phyloP scores from a whole-genome alignment of 2,888 invertebrate genomes.

The Calephelis perditalis region DNA sequence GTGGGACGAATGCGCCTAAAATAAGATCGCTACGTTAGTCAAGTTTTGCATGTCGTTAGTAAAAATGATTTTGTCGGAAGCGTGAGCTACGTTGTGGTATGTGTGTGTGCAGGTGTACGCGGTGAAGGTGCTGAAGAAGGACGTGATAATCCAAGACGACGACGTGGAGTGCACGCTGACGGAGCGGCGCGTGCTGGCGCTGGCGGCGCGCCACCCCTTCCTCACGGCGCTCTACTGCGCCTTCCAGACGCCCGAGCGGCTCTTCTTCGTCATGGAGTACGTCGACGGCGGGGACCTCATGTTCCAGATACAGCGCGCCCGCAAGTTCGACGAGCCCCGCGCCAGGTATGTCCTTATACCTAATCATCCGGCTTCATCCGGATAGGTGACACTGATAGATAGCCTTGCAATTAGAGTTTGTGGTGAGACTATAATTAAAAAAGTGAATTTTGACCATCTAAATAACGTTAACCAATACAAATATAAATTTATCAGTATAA shows the following conservation, averaged over 20 bases:
- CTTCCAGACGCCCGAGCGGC: slow-evolving; percentile 96
- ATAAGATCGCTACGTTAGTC: too few relatives aligned
- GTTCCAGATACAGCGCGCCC: slow-evolving; percentile 99
- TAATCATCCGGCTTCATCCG: too few relatives aligned
- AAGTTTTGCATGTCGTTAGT: too few relatives aligned
- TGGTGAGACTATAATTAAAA: neutral
- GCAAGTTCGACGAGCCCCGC: slow-evolving; percentile 97
- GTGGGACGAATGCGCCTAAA: too few relatives aligned
- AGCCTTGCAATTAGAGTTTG: too few relatives aligned
- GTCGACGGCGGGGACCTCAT: slow-evolving; percentile 98
- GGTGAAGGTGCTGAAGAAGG: slow-evolving; percentile 95
- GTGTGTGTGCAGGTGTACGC: slow-evolving; percentile 81
- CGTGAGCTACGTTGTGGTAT: too few relatives aligned
- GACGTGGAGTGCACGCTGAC: slow-evolving; percentile 99
- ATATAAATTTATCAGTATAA: too few relatives aligned
- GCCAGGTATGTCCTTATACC: slow-evolving; percentile 79
- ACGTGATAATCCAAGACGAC: slow-evolving; percentile 98
- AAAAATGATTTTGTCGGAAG: too few relatives aligned
- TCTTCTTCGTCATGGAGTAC: slow-evolving; percentile 99
- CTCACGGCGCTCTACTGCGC: slow-evolving; percentile 97
- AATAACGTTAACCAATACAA: too few relatives aligned
- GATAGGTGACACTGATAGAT: too few relatives aligned
- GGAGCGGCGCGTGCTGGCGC: slow-evolving; percentile 96
- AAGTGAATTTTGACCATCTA: neutral
- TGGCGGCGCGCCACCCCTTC: slow-evolving; percentile 99